These are phyloP conservation scores for Gavialis gangeticus DNA, from an alignment of 2,113 vertebrate genomes.

Conservation along the genomic window DNA sequence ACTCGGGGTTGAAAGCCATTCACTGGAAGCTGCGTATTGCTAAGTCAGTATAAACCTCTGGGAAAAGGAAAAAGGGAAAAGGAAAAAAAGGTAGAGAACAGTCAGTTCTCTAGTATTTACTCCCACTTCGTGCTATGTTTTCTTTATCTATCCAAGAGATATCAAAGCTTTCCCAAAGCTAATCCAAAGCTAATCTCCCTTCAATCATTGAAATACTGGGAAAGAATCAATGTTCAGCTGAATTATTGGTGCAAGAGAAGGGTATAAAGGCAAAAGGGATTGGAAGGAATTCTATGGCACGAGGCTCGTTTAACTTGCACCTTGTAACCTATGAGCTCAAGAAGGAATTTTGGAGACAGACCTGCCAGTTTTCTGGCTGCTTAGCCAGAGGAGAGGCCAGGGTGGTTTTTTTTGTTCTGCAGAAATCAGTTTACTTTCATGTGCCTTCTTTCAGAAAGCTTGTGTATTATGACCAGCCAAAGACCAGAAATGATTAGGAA, in stretches of 20 bases:
- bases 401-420: background rate
- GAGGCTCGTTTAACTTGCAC: background rate
- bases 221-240: background rate
- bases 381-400: background rate
- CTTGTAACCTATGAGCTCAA: background rate
- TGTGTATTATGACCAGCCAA: background rate
- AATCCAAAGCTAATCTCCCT: background rate
- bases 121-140: fast-evolving
- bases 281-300: background rate
- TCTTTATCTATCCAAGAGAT: background rate
- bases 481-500: background rate
- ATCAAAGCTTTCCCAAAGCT: background rate
- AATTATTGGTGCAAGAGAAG: background rate
- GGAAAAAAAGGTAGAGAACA: background rate
- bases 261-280: background rate
- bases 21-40: fast-evolving
- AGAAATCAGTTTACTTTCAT: background rate
- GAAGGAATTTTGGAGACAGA: background rate
- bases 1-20: background rate
- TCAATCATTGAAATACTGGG: background rate
- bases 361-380: background rate
- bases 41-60: background rate
- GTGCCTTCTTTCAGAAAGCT: background rate
- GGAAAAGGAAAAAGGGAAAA: background rate
- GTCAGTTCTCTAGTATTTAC: background rate